Conservation (phyloP, 2,797 vertebrate genomes). For the Poeciliopsis gracilis region DNA sequence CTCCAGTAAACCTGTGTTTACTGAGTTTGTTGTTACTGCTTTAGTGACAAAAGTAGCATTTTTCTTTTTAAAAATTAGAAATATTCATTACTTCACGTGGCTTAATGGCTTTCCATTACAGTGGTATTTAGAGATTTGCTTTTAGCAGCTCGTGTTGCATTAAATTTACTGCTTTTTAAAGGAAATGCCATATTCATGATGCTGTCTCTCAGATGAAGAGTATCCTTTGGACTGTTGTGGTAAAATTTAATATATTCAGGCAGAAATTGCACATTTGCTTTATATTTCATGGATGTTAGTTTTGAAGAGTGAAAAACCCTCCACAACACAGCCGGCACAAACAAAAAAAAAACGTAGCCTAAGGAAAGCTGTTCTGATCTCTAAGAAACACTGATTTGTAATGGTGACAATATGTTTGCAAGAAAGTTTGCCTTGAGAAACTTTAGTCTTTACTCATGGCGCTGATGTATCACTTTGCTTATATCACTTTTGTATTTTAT, state of each 20-base stretch:
- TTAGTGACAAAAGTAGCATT: constrained; percentile 41
- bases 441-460: neutral
- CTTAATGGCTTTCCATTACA: constrained; percentile 24
- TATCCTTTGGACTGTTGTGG: constrained; percentile 12
- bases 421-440: neutral
- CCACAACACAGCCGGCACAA: neutral
- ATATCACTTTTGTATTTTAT: neutral
- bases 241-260: constrained; percentile 11
- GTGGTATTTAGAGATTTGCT: constrained; percentile 14
- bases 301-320: constrained; percentile 10
- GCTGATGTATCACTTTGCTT: neutral
- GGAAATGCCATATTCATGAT: neutral
- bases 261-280: constrained; percentile 18
- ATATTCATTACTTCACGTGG: neutral
- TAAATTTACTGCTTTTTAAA: neutral
- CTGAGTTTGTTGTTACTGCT: constrained; percentile 39
- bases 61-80: constrained; percentile 29
- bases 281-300: constrained; percentile 25
- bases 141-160: neutral
- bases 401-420: constrained; percentile 9
- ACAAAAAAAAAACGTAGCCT: constrained; percentile 13
- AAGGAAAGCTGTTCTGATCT: constrained; percentile 29
- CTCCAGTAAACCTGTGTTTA: neutral
- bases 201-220: neutral
- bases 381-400: constrained; percentile 10